Conservation (phyloP, 1,140 invertebrate genomes). For the Cyclargus thomasi region DNA sequence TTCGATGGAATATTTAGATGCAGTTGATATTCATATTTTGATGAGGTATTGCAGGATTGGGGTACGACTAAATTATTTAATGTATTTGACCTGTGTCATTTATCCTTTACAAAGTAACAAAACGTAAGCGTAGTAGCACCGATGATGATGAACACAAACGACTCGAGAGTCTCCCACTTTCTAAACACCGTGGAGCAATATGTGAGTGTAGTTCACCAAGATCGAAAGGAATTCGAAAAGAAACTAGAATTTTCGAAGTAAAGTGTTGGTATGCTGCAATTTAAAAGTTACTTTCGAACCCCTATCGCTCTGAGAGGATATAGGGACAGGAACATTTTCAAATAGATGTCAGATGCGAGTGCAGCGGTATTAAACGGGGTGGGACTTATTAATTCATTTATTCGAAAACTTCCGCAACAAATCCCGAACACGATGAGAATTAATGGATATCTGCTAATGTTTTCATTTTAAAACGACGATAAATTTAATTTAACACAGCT, state of each 20-base stretch:
- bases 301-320: background rate
- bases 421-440: background rate
- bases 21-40: too few relatives aligned
- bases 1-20: too few relatives aligned
- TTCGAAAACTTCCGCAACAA: background rate
- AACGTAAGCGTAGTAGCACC: too few relatives aligned
- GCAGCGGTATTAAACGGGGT: background rate
- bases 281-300: slow-evolving; percentile 3
- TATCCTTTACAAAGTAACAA: too few relatives aligned
- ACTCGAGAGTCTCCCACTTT: background rate
- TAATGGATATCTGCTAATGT: background rate
- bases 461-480: background rate
- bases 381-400: background rate
- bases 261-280: slow-evolving; percentile 2
- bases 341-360: background rate
- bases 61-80: too few relatives aligned
- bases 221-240: slow-evolving; percentile 3
- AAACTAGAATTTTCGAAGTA: slow-evolving; percentile 1
- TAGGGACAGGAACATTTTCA: background rate
- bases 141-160: background rate
- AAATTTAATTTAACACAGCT: background rate
- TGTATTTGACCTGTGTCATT: too few relatives aligned
- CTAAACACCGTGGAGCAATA: background rate
- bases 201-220: background rate
- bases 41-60: too few relatives aligned